phyloP scores from a whole-genome alignment of 2,113 vertebrate genomes.

The Dasypus novemcinctus region DNA sequence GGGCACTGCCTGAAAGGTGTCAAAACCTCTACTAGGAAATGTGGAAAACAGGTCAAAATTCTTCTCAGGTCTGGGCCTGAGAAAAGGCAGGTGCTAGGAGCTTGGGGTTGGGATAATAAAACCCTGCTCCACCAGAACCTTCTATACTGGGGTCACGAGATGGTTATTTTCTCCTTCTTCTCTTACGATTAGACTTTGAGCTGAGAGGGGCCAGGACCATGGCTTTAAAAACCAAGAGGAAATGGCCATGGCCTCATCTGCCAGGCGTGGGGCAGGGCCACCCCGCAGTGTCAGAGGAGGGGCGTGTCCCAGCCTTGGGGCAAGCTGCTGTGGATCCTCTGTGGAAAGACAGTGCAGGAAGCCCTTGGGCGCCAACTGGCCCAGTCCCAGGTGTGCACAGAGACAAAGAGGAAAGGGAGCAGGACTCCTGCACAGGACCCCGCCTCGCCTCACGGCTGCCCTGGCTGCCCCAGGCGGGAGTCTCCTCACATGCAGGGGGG shows the following conservation, averaged over 20 bases:
- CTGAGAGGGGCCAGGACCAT: not conserved
- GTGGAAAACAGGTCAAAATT: not conserved
- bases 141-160: no score
- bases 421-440: rapidly evolving
- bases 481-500: not conserved
- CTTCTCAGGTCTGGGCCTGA: not conserved
- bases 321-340: not conserved
- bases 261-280: not conserved
- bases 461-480: not conserved
- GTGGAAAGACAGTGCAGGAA: not conserved
- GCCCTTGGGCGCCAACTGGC: rapidly evolving
- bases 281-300: not conserved
- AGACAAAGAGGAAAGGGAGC: not conserved
- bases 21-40: not conserved
- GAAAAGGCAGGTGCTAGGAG: not conserved
- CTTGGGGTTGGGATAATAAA: not conserved
- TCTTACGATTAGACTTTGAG: not conserved
- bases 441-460: not conserved
- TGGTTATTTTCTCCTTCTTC: no score
- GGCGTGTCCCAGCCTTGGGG: no score
- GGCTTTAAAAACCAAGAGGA: not conserved
- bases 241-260: not conserved
- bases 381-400: not conserved
- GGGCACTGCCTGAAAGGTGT: not conserved
- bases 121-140: not conserved